phyloP scores from a whole-genome alignment of 2,797 vertebrate genomes.

The Aselliscus stoliczkanus region DNA sequence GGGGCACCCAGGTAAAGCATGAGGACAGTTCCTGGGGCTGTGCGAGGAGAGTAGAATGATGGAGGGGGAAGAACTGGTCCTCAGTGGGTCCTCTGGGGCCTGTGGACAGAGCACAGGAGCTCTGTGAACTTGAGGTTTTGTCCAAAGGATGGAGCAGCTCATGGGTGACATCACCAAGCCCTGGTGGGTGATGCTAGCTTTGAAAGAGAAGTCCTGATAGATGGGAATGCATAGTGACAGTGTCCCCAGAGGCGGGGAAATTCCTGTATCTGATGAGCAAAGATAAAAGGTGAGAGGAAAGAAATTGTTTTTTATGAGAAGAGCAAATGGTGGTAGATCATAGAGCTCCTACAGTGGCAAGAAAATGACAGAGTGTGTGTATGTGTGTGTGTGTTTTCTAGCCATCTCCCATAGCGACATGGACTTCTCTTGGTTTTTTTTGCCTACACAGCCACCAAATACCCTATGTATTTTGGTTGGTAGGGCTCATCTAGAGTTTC shows the following conservation, averaged over 20 bases:
- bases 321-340: neutral
- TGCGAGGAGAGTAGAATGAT: neutral
- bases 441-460: neutral
- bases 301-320: neutral
- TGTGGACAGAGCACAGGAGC: neutral
- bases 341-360: neutral
- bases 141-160: neutral
- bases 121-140: neutral
- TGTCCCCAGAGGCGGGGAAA: neutral
- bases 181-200: neutral
- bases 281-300: neutral
- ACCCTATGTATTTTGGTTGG: neutral
- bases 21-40: neutral
- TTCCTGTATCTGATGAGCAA: neutral
- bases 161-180: neutral
- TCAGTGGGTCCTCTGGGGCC: neutral
- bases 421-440: neutral
- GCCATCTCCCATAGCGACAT: neutral
- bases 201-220: neutral
- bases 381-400: neutral
- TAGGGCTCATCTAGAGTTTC: neutral
- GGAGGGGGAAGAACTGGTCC: neutral
- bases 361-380: neutral
- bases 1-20: accelerated
- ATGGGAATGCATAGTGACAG: neutral